Percentiles rank a stretch among this genome's conserved stretches.
phyloP scores from a whole-genome alignment of 1,140 invertebrate genomes.

The Augochlora pura region DNA sequence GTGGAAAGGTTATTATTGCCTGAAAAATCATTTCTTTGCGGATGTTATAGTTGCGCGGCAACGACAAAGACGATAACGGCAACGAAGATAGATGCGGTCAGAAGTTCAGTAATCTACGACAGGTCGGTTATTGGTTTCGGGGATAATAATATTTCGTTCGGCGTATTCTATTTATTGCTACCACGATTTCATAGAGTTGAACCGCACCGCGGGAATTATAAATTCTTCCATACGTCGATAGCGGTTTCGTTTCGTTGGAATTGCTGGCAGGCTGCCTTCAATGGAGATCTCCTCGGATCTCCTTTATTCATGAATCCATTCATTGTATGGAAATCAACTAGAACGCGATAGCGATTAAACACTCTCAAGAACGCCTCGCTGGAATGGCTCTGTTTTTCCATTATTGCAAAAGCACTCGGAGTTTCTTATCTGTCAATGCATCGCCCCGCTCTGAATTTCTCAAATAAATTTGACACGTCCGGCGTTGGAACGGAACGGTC shows the following conservation, averaged over 20 bases:
- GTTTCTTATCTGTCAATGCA: constrained; percentile 19
- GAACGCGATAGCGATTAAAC: constrained; percentile 43
- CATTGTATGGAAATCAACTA: constrained; percentile 56
- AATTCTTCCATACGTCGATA: constrained; percentile 34
- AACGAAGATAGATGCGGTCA: too few relatives aligned
- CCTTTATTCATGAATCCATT: constrained; percentile 58
- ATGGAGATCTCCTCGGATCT: constrained; percentile 25
- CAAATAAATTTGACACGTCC: background rate
- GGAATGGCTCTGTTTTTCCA: constrained; percentile 27
- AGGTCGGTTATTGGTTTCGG: too few relatives aligned
- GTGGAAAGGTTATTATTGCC: too few relatives aligned
- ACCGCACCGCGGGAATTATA: constrained; percentile 18
- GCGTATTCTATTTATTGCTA: background rate
- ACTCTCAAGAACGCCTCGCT: constrained; percentile 42
- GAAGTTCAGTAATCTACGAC: too few relatives aligned
- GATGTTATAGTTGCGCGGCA: too few relatives aligned
- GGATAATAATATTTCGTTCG: too few relatives aligned
- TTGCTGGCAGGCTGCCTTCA: constrained; percentile 53
- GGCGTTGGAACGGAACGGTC: background rate
- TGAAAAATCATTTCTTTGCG: too few relatives aligned
- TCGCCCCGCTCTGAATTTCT: constrained; percentile 6
- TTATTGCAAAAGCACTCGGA: constrained; percentile 27
- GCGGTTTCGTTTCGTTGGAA: constrained; percentile 29
- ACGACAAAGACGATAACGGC: too few relatives aligned
- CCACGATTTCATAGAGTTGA: background rate